Evolutionary conservation across 2,797 vertebrate genomes (phyloP).

Genomic region (Mycteria americana): DNA sequence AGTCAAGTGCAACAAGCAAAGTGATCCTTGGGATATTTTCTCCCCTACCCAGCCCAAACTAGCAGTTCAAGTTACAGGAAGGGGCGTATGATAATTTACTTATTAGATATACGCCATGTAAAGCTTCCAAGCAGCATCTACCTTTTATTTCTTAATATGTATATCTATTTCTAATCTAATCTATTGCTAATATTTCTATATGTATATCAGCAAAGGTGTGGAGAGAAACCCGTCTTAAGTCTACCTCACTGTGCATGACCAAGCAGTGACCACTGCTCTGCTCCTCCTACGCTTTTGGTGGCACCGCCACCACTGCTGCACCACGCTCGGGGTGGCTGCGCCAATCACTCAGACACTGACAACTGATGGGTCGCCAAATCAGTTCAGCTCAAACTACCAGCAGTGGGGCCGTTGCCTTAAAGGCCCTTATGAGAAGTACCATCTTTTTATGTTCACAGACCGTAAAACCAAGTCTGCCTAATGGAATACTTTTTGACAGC

Average conservation of each 20-base stretch:
- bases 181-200: too few species aligned
- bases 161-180: too few species aligned
- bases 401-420: not conserved
- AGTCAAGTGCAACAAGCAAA: not conserved
- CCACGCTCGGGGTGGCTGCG: not conserved
- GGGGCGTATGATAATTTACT: conserved; percentile 61
- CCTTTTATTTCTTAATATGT: conserved; percentile 62
- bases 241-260: conserved; percentile 24
- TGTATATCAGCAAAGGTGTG: conserved; percentile 77
- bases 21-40: not conserved
- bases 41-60: not conserved
- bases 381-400: not conserved
- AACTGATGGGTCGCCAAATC: not conserved
- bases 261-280: conserved; percentile 23
- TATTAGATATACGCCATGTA: conserved; percentile 64
- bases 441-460: not conserved
- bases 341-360: fast-evolving
- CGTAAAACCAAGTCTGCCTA: conserved; percentile 15
- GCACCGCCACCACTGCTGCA: not conserved
- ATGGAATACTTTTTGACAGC: conserved; percentile 61
- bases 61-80: conserved; percentile 72
- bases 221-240: conserved; percentile 18
- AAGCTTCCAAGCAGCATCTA: conserved; percentile 84
- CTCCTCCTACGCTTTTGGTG: not conserved
- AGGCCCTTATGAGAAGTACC: conserved; percentile 62